Evolutionary conservation across 2,113 vertebrate genomes (phyloP).

Genomic region (Symphodus melops): DNA sequence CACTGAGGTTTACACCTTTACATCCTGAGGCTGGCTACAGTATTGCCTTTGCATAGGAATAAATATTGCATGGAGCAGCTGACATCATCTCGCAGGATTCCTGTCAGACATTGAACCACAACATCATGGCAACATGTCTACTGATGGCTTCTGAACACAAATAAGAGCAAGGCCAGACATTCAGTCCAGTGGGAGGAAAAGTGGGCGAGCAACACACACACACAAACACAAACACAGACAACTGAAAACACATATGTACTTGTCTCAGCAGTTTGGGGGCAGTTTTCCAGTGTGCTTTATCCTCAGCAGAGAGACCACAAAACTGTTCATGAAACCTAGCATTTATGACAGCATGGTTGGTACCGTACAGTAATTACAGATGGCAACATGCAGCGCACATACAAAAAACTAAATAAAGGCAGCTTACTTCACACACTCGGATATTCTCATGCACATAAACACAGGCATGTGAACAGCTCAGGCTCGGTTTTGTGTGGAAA

Average conservation of each 20-base stretch:
- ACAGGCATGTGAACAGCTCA: constrained; percentile 58
- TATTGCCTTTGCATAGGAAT: constrained; percentile 71
- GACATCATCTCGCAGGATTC: background rate
- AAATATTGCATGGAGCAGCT: constrained; percentile 51
- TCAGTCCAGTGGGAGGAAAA: constrained; percentile 50
- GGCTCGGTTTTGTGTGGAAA: constrained; percentile 42
- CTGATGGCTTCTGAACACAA: constrained; percentile 52
- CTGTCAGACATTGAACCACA: constrained; percentile 43
- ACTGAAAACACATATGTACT: constrained; percentile 29
- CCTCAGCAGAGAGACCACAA: constrained; percentile 65
- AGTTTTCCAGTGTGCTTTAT: constrained; percentile 69
- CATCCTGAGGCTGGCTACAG: constrained; percentile 36
- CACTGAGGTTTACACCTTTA: background rate
- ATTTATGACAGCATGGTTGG: constrained; percentile 68
- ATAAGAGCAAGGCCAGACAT: constrained; percentile 52
- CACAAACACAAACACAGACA: constrained; percentile 2
- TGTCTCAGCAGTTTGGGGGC: constrained; percentile 68
- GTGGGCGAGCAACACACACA: constrained; percentile 6
- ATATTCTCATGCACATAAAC: constrained; percentile 32
- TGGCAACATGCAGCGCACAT: constrained; percentile 35
- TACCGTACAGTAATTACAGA: constrained; percentile 74
- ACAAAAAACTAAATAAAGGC: constrained; percentile 58
- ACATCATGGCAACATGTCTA: constrained; percentile 65
- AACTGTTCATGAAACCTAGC: constrained; percentile 60
- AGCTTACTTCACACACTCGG: constrained; percentile 38